These are phyloP conservation scores for Thalassaphorura encarpata DNA, from an alignment of 1,140 invertebrate genomes.

Conservation along the genomic window DNA sequence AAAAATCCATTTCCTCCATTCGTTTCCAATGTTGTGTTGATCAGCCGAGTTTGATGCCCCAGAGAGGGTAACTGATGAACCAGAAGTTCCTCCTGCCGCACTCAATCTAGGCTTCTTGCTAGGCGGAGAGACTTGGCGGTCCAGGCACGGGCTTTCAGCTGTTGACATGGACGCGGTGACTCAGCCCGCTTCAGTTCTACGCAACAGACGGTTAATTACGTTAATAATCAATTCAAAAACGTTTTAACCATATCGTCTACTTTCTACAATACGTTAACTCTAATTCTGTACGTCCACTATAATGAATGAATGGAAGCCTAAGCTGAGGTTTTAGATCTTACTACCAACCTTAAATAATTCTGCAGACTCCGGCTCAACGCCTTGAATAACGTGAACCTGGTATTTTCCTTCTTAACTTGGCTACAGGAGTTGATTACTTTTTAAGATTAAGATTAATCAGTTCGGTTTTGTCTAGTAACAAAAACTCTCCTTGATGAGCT, in stretches of 20 bases:
- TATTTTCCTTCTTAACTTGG: no score
- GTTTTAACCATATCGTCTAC: background rate
- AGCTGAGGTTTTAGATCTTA: background rate
- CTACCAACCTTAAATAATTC: background rate
- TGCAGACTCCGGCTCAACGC: background rate
- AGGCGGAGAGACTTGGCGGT: constrained; percentile 23
- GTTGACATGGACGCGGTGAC: constrained; percentile 29
- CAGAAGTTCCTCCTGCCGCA: constrained; percentile 22
- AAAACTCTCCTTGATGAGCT: no score
- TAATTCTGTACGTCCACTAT: background rate
- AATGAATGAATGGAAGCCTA: background rate
- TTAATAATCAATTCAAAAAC: background rate
- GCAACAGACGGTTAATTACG: background rate
- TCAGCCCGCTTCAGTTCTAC: constrained; percentile 5
- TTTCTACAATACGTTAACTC: background rate
- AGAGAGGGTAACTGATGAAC: background rate
- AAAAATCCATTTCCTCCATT: background rate
- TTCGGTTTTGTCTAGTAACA: no score
- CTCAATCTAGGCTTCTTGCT: constrained; percentile 29
- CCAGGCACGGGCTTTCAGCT: constrained; percentile 22
- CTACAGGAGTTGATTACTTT: no score
- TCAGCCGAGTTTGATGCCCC: background rate
- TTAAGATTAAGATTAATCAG: no score
- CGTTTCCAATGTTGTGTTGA: background rate
- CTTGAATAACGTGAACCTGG: no score